Conservation (phyloP, 2,797 vertebrate genomes). For the Danio choprae region DNA sequence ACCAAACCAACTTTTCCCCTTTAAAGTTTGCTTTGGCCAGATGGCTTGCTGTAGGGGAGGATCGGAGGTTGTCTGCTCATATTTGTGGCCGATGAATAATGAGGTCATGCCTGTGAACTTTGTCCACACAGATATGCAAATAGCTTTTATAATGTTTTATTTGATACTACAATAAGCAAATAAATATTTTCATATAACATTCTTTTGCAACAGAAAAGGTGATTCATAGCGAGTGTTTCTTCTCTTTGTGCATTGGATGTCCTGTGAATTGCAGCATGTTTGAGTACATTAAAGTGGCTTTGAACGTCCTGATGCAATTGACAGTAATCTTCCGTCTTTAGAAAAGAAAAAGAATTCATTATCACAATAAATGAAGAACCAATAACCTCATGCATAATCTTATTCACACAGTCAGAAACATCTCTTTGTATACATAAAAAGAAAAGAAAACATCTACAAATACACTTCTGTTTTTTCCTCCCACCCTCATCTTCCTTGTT, state of each 20-base stretch:
- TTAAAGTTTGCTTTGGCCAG: slow-evolving; percentile 11
- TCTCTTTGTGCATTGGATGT: background rate
- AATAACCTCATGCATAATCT: background rate
- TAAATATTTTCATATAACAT: background rate
- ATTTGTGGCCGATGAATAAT: slow-evolving; percentile 7
- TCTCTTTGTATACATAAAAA: background rate
- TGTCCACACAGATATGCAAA: background rate
- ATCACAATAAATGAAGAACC: background rate
- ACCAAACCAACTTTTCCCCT: background rate
- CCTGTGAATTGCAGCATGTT: slow-evolving; percentile 9
- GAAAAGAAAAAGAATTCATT: background rate
- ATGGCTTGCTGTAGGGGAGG: slow-evolving; percentile 24
- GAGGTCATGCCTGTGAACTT: slow-evolving; percentile 24
- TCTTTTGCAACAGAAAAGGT: background rate
- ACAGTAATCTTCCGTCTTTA: background rate
- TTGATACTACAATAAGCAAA: background rate
- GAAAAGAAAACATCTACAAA: slow-evolving; percentile 50
- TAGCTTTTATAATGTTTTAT: background rate
- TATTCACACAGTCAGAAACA: background rate
- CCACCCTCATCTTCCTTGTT: background rate
- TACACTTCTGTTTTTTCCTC: background rate
- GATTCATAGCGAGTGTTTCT: background rate
- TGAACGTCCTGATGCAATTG: slow-evolving; percentile 16
- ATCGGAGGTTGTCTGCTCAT: background rate
- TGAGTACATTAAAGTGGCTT: slow-evolving; percentile 14